Conservation (phyloP, 2,113 vertebrate genomes). For the Ploceus nigricollis region DNA sequence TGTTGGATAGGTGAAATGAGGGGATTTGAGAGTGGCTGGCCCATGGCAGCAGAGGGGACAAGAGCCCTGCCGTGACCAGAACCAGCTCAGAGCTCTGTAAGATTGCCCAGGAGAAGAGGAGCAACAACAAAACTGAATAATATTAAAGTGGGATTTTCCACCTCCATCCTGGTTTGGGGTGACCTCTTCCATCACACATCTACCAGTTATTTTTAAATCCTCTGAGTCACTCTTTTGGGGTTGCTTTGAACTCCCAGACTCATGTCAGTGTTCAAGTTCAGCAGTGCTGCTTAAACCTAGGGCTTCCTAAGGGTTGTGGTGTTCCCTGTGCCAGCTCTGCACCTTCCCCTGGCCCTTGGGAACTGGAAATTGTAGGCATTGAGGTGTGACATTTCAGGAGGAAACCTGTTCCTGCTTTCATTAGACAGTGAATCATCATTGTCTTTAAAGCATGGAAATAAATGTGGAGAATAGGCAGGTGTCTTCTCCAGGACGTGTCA, state of each 20-base stretch:
- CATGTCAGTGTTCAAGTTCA: neutral
- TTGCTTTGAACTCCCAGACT: neutral
- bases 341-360: neutral
- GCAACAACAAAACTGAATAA: neutral
- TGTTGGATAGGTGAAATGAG: neutral
- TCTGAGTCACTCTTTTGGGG: neutral
- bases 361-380: neutral
- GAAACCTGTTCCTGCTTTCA: neutral
- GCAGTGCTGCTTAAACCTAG: neutral
- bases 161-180: neutral
- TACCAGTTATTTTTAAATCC: neutral
- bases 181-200: neutral
- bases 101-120: neutral
- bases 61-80: neutral
- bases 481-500: neutral
- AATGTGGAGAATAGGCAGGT: rapidly evolving
- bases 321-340: neutral
- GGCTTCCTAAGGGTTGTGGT: neutral
- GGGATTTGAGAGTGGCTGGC: neutral
- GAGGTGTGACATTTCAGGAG: neutral
- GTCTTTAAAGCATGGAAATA: neutral
- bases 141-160: neutral
- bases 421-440: rapidly evolving
- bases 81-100: neutral
- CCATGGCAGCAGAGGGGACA: neutral